Percentiles rank a stretch among this genome's conserved stretches.
phyloP scores from a whole-genome alignment of 92 coral and sea anemone species.

The Phenganax subtilis region DNA sequence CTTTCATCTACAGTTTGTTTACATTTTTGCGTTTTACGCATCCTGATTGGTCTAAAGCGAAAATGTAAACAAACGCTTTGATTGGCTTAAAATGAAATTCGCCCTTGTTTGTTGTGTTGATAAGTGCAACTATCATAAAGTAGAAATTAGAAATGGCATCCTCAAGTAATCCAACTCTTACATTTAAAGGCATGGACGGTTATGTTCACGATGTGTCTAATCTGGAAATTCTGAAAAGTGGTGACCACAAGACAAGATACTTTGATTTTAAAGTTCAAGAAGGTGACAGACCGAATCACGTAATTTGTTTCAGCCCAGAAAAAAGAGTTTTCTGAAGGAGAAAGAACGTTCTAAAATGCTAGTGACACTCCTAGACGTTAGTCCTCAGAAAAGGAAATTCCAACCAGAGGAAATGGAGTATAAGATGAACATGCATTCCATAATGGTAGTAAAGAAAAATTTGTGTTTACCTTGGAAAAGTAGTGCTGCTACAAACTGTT shows the following conservation, averaged over 20 bases:
- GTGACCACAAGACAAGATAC: constrained; percentile 5
- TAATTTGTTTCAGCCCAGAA: constrained; percentile 43
- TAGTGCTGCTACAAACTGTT: not conserved
- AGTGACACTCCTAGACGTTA: constrained; percentile 12
- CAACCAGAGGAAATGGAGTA: constrained; percentile 33
- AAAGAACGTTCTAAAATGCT: constrained; percentile 42
- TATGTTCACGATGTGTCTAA: constrained; percentile 42
- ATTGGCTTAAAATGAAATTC: too few species aligned
- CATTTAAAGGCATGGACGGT: constrained; percentile 30
- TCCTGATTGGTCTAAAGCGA: too few species aligned
- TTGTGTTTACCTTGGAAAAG: constrained; percentile 49
- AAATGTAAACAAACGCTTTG: too few species aligned
- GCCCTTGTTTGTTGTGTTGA: too few species aligned
- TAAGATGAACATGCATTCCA: constrained; percentile 42
- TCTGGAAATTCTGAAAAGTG: constrained; percentile 33
- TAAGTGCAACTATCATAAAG: too few species aligned
- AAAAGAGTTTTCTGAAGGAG: constrained; percentile 34
- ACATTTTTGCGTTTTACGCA: too few species aligned
- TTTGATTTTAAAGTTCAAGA: constrained; percentile 45
- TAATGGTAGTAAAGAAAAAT: constrained; percentile 27
- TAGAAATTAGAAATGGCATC: too few species aligned
- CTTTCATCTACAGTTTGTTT: too few species aligned
- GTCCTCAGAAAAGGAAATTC: constrained; percentile 41
- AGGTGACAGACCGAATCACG: constrained; percentile 32
- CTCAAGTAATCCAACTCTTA: not conserved